These are phyloP conservation scores for Odontesthes bonariensis DNA, from an alignment of 2,113 vertebrate genomes.

Conservation along the genomic window DNA sequence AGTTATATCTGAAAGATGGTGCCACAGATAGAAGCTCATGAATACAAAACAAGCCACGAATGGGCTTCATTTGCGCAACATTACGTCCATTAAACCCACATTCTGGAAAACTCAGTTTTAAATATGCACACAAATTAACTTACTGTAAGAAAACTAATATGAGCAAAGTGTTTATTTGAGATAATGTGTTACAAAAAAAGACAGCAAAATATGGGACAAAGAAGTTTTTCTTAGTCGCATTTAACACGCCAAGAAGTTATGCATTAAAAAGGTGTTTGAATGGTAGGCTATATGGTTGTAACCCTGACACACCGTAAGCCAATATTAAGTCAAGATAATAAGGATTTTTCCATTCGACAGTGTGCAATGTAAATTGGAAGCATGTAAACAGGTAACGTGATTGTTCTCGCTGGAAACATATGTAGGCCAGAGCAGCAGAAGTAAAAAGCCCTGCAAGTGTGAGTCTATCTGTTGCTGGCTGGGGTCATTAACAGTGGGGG, in stretches of 20 bases:
- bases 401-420: constrained; percentile 43
- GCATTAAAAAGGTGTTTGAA: too few species aligned
- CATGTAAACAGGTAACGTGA: constrained; percentile 31
- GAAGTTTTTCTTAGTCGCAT: constrained; percentile 16
- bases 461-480: constrained; percentile 71
- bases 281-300: background rate
- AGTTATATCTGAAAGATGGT: constrained; percentile 76
- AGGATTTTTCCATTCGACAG: constrained; percentile 7
- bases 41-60: constrained; percentile 72
- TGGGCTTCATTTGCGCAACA: constrained; percentile 55
- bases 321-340: background rate
- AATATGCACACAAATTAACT: constrained; percentile 39
- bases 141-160: background rate
- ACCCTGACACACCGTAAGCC: background rate
- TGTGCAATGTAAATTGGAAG: constrained; percentile 30
- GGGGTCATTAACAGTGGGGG: constrained; percentile 75
- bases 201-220: background rate
- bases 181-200: constrained; percentile 1
- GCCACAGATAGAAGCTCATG: constrained; percentile 66
- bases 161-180: constrained; percentile 6
- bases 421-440: constrained; percentile 60
- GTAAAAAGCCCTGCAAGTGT: constrained; percentile 60
- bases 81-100: constrained; percentile 56
- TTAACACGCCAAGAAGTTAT: background rate
- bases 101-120: constrained; percentile 42